Base-by-base conservation (phyloP, 23 tunicate genomes). In the Clavelina lepadiformis region DNA sequence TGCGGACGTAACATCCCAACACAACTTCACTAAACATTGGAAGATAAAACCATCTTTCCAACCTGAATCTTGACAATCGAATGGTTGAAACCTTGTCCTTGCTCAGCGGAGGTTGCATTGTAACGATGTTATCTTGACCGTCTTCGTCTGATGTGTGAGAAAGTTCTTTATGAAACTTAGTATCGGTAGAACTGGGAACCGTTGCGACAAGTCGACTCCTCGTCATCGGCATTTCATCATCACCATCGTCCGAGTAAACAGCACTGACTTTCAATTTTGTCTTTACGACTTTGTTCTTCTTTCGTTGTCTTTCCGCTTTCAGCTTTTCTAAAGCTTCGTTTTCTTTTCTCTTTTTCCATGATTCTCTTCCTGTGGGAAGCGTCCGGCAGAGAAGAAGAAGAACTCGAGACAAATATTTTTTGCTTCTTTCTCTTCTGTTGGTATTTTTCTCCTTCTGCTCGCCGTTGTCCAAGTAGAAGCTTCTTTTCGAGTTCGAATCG, bases 241-340 rank as follows among this genome's bases (percentile, higher is more conserved):
- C 66, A 5, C 56, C 76, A 55, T 71, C 76, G 35, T 71, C 76
- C 22, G 44, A 56, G 38, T 71, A 71, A 11, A 71, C 67, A 30
- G 56, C 76, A 33, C 76, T 56, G 23, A 38, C 37, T 58, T 71
- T 71, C 38, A 71, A 35, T 20, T 31, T 71, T 58, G 31, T 35
- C 31, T 71, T 71, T 27, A 13, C 50, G n/a, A 66, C 79, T 19
- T 58, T 31, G 35, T 65, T 36, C 3, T 73, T 73, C 56, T 73
- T 73, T 5, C 79, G 56, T 28, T 73, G 71, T n/a, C 79, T 34
- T 51, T 73, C 79, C 15, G 79, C 79, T 51, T 61, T 73, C 55
- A 73, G 29, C 38, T 51, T 51, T 61, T 73, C 79, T 36, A 73
- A 33, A 19, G 69, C 45, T 61, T 44, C 44, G 32, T 27, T 63